Percentiles rank a stretch among this genome's conserved stretches.
These are phyloP conservation scores for Eristalinus aeneus DNA, from an alignment of 2,888 invertebrate genomes.

Conservation along the genomic window DNA sequence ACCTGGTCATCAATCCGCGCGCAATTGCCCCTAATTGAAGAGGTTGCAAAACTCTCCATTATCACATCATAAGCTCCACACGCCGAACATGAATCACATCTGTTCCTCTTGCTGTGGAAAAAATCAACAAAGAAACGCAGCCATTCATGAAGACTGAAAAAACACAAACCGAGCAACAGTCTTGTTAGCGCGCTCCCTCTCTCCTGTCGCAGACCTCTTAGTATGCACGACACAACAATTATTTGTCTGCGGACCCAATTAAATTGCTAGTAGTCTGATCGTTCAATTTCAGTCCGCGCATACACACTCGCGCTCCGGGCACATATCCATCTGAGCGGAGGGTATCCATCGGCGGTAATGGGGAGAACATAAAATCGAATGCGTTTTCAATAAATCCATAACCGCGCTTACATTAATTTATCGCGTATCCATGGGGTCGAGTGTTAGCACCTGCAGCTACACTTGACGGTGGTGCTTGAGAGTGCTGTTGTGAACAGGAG, in stretches of 20 bases:
- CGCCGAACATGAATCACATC: neutral
- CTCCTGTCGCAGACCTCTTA: neutral
- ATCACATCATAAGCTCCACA: neutral
- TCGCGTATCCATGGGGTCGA: conserved; percentile 22
- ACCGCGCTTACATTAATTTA: conserved; percentile 19
- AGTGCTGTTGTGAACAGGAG: neutral
- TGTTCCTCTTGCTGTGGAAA: neutral
- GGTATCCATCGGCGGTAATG: neutral
- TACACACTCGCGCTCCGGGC: neutral
- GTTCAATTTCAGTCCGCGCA: conserved; percentile 16
- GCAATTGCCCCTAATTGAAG: neutral
- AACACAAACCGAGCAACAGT: neutral
- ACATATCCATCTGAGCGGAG: neutral
- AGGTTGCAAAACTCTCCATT: neutral
- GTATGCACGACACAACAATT: conserved; percentile 3
- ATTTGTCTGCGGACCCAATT: conserved; percentile 16
- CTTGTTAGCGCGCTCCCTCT: neutral
- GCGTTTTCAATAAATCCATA: conserved; percentile 47
- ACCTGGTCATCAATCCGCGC: neutral
- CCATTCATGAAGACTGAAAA: neutral
- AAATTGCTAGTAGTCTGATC: neutral
- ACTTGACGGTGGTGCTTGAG: neutral
- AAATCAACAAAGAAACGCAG: neutral
- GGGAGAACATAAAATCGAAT: conserved; percentile 29
- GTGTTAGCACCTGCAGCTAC: conserved; percentile 19